Base-by-base conservation (phyloP, 2,888 invertebrate genomes). In the Apamea epomidion region DNA sequence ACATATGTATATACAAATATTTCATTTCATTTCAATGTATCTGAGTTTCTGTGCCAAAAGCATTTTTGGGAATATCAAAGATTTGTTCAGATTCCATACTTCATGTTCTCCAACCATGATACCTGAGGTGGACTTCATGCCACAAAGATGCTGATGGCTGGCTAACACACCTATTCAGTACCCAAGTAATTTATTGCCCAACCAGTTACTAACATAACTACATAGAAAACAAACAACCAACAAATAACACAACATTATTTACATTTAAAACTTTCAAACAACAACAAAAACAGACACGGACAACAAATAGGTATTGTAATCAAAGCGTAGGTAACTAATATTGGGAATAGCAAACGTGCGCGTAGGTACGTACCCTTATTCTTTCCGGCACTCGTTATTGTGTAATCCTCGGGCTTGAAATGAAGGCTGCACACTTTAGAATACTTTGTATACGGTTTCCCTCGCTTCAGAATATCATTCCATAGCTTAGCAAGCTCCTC, bases 381-480 rank as follows among this genome's bases (percentile, higher is more conserved):
- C 93, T 96, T 96, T 48, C 96, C 96, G 29, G 95, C 94, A 85
- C 94, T 96, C 4, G 97, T 96, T 58, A 96, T 93, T 2, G 95
- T 97, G 83, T 97, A 97, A 90, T 97, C 97, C 69, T 95, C 95
- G 0, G 95, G 92, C 72, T 92, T 97, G 83, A 97, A 97, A 89
- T 97, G 97, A 84, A 97, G 91, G 88, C 97, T 97, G 89, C 97
- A 97, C 48, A 97, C 97, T 95, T 97, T 97, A 2, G 97, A 97
- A 88, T 97, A 97, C 87, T 97, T 97, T 0, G 97, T 97, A 82
- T 96, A 96, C 0, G 97, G 97, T 90, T 97, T 97, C 65, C 97
- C 97, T 87, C 97, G 91, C 90, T 96, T 97, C 5, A 97, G 88
- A 77, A 97, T 95, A 78, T 93, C 92, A 90, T 97, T 97, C 97